Percentiles rank a stretch among this genome's conserved stretches.
These are phyloP conservation scores for Bucco capensis DNA, from an alignment of 2,113 vertebrate genomes.

Conservation along the genomic window DNA sequence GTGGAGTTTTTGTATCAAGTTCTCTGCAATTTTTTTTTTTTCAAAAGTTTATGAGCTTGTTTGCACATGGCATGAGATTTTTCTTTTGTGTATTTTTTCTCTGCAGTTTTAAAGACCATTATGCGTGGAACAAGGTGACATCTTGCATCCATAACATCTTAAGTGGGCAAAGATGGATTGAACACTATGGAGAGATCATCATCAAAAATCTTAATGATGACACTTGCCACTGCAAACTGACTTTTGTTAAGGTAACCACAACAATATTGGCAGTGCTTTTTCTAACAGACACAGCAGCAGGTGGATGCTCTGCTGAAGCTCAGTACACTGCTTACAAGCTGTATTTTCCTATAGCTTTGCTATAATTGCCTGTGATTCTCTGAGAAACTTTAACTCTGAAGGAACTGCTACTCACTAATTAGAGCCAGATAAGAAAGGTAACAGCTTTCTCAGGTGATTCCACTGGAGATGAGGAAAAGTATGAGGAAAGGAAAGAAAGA, in stretches of 20 bases:
- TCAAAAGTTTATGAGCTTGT: background rate
- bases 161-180: conserved; percentile 96
- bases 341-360: background rate
- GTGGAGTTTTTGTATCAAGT: background rate
- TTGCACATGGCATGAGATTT: background rate
- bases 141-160: conserved; percentile 98
- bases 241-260: conserved; percentile 88
- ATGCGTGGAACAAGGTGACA: conserved; percentile 98
- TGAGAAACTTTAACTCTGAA: background rate
- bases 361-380: background rate
- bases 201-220: conserved; percentile 87
- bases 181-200: conserved; percentile 95
- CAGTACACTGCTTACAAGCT: background rate
- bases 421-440: background rate
- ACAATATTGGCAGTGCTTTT: background rate
- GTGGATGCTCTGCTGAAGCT: background rate
- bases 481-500: background rate
- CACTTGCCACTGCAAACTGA: conserved; percentile 91
- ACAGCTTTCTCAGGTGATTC: background rate
- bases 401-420: background rate
- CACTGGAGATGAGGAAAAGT: background rate
- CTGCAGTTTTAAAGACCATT: conserved; percentile 86
- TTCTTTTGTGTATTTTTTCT: background rate
- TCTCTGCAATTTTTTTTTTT: background rate
- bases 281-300: background rate